These are phyloP conservation scores for Oegoconia quadripuncta DNA, from an alignment of 2,888 invertebrate genomes.

Conservation along the genomic window DNA sequence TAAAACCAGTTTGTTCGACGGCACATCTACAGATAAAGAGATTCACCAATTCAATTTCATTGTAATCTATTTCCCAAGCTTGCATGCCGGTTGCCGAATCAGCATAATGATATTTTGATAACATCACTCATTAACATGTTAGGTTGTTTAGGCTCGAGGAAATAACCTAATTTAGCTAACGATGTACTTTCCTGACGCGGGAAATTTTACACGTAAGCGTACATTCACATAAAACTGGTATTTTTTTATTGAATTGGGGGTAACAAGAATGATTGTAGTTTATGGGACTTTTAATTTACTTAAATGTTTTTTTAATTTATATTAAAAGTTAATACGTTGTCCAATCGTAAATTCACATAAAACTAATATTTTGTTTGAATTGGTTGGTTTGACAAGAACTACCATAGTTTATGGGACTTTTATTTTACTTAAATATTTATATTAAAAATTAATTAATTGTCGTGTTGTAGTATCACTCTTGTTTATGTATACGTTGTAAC, in stretches of 20 bases:
- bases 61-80: not conserved
- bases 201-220: not conserved
- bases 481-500: too few species aligned
- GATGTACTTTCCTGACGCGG: not conserved
- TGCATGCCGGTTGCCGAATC: conserved; percentile 1
- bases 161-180: conserved; percentile 1
- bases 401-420: too few species aligned
- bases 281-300: too few species aligned
- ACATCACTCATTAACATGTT: conserved; percentile 6
- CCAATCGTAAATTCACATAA: too few species aligned
- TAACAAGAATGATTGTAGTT: too few species aligned
- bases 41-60: not conserved
- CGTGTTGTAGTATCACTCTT: too few species aligned
- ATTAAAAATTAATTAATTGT: too few species aligned
- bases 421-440: too few species aligned
- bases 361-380: too few species aligned
- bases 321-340: too few species aligned
- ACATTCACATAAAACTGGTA: not conserved
- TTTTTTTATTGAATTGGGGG: not conserved
- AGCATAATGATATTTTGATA: conserved; percentile 14
- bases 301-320: too few species aligned
- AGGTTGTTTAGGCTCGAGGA: not conserved
- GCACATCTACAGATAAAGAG: not conserved
- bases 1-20: not conserved
- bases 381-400: too few species aligned